phyloP scores from a whole-genome alignment of 2,113 vertebrate species.

The Martes martes region DNA sequence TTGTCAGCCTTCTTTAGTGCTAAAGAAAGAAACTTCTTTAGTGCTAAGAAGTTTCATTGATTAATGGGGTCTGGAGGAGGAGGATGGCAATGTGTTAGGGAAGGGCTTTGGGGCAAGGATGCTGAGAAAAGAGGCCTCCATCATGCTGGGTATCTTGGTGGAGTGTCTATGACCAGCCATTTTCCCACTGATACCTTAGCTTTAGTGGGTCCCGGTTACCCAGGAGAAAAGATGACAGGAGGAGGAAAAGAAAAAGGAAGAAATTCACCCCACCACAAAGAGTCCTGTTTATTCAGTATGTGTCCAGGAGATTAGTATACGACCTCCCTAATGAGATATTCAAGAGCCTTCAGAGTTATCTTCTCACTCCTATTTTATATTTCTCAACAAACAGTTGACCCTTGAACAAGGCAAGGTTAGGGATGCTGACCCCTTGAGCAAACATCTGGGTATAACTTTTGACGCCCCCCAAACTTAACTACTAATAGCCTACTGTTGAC shows the following conservation, averaged over 20 bases:
- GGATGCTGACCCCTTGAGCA: background rate
- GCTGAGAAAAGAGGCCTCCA: background rate
- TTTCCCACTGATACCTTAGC: background rate
- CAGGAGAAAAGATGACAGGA: background rate
- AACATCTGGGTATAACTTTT: background rate
- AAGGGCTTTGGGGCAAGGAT: background rate
- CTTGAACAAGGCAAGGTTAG: background rate
- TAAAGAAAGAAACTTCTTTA: too few species aligned
- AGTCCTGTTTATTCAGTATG: background rate
- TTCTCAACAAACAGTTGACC: background rate
- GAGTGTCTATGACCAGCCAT: background rate
- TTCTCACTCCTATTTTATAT: background rate
- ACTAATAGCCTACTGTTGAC: background rate
- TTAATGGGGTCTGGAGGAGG: background rate
- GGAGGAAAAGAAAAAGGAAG: background rate
- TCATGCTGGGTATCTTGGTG: background rate
- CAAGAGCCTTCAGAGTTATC: background rate
- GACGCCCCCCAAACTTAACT: background rate
- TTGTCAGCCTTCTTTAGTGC: background rate
- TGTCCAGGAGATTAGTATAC: background rate
- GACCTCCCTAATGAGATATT: background rate
- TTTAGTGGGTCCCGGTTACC: background rate
- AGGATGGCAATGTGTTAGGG: background rate
- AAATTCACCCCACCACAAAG: background rate
- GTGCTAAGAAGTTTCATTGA: background rate